Base-by-base conservation (phyloP, 2,888 invertebrate genomes). In the Tenthredo mesomela region DNA sequence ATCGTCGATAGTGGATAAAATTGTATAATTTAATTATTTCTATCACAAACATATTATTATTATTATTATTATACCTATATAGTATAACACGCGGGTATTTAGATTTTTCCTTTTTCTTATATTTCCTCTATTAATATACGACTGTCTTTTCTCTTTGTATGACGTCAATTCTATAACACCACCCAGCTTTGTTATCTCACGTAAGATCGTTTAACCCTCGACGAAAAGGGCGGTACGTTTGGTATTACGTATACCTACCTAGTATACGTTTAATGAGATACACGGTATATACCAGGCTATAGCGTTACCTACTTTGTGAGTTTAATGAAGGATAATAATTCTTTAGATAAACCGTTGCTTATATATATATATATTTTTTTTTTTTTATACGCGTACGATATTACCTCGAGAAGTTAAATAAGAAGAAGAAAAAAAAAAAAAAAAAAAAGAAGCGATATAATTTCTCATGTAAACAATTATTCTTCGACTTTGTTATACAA, bases 251-350 rank as follows among this genome's bases (percentile, higher is more conserved):
- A 29, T 70, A 29, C 9, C n/a, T n/a, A n/a, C n/a, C n/a, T n/a
- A n/a, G n/a, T n/a, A n/a, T 70, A 29, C 9, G 50, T 77, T 77
- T 77, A 77, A 77, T 77, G 47, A 77, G 29, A 77, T 77, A 77
- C 67, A 67, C 65, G 12, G 40, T 47, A 10, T 25, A 47, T 2
- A 1, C 25, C 50, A 33, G 67, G 33, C n/a, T 33, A 73, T n/a
- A 43, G 12, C n/a, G 21, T 43, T 29, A 70, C 43, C 71, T 78
- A 78, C 58, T 58, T 78, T 78, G 78, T 25, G 78, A 78, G 58
- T 61, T 61, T 78, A 61, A 78, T 78, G 78, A 58, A 78, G 54
- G 78, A 61, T 58, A 78, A 78, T 58, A 58, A 78, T 58, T 78
- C 61, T 37, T 61, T 15, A 21, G 78, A 78, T 78, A 78, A 78